A percentile compares a stretch with the other conserved stretches of the same genome.
phyloP scores from a whole-genome alignment of 2,113 vertebrate species.

The Cephalopterus ornatus region DNA sequence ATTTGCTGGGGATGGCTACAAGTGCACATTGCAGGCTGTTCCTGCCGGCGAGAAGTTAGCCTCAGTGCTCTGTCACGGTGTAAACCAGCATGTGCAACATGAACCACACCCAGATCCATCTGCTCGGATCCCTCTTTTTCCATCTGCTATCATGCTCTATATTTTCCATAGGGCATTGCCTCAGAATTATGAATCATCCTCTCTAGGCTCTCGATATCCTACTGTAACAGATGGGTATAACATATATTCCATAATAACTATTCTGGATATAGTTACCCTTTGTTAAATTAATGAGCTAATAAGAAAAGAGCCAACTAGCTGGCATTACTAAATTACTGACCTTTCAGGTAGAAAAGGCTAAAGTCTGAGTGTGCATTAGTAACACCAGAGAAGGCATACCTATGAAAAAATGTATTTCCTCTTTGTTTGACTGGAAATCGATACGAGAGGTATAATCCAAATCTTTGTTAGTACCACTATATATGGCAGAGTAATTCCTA shows the following conservation, averaged over 20 bases:
- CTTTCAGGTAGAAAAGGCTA: not conserved
- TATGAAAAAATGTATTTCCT: not conserved
- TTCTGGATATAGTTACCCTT: not conserved
- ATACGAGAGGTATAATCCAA: not conserved
- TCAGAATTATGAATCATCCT: conserved; percentile 9
- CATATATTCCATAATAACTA: not conserved
- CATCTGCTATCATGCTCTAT: not conserved
- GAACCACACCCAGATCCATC: not conserved
- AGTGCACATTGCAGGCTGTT: not conserved
- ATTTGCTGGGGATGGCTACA: not conserved
- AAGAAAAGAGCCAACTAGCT: not conserved
- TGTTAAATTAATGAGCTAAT: not conserved
- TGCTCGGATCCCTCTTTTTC: not conserved
- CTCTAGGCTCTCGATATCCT: not conserved
- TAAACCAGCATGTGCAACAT: not conserved
- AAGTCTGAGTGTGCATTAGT: not conserved
- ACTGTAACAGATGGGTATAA: not conserved
- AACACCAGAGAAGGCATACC: not conserved
- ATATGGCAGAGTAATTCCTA: not conserved
- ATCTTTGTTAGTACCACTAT: not conserved
- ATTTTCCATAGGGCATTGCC: not conserved
- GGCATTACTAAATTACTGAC: not conserved
- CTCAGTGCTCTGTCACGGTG: not conserved
- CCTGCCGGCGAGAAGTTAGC: not conserved
- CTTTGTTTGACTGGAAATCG: not conserved